Conservation (phyloP, 2,888 invertebrate species). For the Xiphydria camelus region DNA sequence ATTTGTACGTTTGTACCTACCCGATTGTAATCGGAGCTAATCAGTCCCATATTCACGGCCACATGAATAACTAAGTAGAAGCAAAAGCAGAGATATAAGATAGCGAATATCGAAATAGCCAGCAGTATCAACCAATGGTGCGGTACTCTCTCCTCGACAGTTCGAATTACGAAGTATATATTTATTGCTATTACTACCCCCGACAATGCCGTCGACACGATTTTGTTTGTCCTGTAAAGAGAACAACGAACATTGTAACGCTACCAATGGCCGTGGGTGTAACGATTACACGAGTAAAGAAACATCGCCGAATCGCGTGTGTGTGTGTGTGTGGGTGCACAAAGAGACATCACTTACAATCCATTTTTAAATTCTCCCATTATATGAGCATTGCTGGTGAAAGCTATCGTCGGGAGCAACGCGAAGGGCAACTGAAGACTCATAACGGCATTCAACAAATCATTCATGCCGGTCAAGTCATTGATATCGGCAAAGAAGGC, state of each 20-base stretch:
- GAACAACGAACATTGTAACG: conserved; percentile 6
- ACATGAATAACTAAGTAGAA: conserved; percentile 75
- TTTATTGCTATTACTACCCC: conserved; percentile 77
- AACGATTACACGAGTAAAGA: too few relatives aligned
- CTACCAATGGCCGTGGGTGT: conserved; percentile 7
- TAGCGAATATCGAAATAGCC: conserved; percentile 61
- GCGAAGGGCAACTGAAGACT: conserved; percentile 87
- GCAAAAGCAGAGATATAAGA: conserved; percentile 73
- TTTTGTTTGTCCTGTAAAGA: conserved; percentile 66
- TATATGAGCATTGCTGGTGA: conserved; percentile 75
- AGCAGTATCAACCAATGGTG: conserved; percentile 58
- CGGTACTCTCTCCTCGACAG: conserved; percentile 60
- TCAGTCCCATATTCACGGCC: conserved; percentile 69
- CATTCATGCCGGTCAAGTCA: conserved; percentile 80
- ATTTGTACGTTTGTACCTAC: conserved; percentile 49
- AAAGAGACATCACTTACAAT: conserved; percentile 61
- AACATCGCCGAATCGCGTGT: too few relatives aligned
- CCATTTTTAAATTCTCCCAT: conserved; percentile 88
- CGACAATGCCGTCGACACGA: conserved; percentile 69
- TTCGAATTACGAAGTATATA: conserved; percentile 73
- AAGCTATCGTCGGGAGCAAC: conserved; percentile 81
- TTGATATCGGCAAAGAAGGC: conserved; percentile 70
- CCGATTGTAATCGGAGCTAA: conserved; percentile 59
- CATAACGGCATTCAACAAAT: conserved; percentile 84
- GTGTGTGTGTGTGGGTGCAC: not conserved